Evolutionary conservation across 2,797 vertebrate species (phyloP).

Genomic region (Gallinago stenura): DNA sequence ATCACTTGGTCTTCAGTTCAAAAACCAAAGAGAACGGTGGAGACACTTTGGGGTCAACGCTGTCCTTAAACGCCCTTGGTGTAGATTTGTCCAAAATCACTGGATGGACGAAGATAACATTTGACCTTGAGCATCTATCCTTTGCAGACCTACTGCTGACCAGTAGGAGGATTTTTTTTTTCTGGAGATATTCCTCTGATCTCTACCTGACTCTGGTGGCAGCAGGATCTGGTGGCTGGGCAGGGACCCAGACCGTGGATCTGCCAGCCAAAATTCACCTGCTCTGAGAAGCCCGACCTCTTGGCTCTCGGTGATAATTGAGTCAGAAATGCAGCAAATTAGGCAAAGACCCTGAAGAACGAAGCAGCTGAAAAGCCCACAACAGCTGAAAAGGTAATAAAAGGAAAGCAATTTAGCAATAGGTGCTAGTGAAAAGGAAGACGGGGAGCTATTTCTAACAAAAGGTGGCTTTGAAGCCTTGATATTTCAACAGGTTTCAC

Average conservation of each 20-base stretch:
- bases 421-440: slow-evolving; percentile 18
- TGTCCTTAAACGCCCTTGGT: not conserved
- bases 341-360: slow-evolving; percentile 48
- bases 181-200: not conserved
- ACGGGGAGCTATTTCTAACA: slow-evolving; percentile 9
- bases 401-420: slow-evolving; percentile 46
- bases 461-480: slow-evolving; percentile 23
- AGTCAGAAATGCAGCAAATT: slow-evolving; percentile 34
- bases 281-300: not conserved
- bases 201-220: not conserved
- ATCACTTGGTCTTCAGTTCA: not conserved
- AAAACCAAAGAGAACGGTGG: not conserved
- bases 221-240: not conserved
- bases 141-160: not conserved
- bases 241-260: not conserved
- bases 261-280: not conserved
- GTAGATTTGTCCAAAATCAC: no score
- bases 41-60: fast-evolving
- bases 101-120: not conserved
- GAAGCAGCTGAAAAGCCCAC: slow-evolving; percentile 20
- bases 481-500: slow-evolving; percentile 4
- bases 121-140: not conserved
- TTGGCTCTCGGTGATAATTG: not conserved
- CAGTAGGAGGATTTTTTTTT: not conserved
- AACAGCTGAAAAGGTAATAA: slow-evolving; percentile 41